Conservation (phyloP, 2,797 vertebrate genomes). For the Ibycter americanus region DNA sequence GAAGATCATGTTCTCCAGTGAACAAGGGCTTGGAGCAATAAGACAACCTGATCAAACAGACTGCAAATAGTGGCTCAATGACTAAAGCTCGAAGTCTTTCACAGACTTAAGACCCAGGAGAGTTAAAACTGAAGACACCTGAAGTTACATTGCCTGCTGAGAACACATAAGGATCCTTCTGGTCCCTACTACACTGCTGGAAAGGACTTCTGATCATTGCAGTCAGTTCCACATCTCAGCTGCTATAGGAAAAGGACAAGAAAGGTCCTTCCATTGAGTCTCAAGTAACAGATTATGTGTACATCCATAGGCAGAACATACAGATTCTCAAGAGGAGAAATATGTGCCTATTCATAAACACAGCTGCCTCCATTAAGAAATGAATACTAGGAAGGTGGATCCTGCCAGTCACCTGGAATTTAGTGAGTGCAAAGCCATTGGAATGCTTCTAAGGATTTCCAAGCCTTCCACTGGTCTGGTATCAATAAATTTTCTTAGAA, state of each 20-base stretch:
- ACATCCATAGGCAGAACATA: not conserved
- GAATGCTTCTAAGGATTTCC: not conserved
- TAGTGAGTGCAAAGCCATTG: not conserved
- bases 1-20: not conserved
- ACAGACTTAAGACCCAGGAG: not conserved
- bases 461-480: not conserved
- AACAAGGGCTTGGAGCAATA: not conserved
- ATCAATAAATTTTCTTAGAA: not conserved
- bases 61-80: not conserved
- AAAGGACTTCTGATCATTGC: not conserved
- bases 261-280: not conserved
- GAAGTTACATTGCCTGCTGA: not conserved
- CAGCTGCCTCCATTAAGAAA: not conserved
- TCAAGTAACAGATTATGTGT: not conserved
- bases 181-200: not conserved
- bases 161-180: not conserved
- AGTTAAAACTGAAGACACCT: not conserved
- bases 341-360: not conserved
- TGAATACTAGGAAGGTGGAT: not conserved
- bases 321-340: not conserved
- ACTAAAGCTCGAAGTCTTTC: not conserved
- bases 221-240: not conserved
- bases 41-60: not conserved
- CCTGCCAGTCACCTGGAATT: not conserved
- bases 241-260: not conserved